Percentiles rank a stretch among this genome's conserved stretches.
These are phyloP conservation scores for Amitus sp. DNA, from an alignment of 2,888 invertebrate genomes.

Conservation along the genomic window DNA sequence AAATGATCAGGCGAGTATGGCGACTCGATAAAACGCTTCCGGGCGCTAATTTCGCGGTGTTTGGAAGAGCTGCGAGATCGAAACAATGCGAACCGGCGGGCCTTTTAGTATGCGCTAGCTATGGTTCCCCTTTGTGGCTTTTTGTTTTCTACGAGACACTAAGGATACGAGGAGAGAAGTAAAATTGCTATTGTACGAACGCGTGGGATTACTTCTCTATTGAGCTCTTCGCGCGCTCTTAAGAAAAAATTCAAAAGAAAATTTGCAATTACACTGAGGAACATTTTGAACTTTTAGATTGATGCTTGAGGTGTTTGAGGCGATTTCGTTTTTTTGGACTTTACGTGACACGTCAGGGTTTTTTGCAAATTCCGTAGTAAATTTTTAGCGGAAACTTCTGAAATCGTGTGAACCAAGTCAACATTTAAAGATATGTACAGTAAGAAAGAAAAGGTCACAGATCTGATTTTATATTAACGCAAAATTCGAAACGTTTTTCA, in stretches of 20 bases:
- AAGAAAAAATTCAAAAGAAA: not conserved
- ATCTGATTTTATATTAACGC: no score
- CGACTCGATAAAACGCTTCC: slow-evolving; percentile 5
- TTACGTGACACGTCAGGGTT: no score
- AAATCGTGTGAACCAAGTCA: no score
- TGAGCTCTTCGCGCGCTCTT: not conserved
- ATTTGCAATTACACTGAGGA: no score
- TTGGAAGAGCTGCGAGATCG: slow-evolving; percentile 1
- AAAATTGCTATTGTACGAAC: slow-evolving; percentile 8
- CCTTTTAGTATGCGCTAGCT: not conserved
- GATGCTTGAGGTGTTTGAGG: no score
- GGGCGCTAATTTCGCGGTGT: slow-evolving; percentile 7
- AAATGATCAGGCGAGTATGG: not conserved
- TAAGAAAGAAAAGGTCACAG: no score
- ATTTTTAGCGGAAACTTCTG: no score
- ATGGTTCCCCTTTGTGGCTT: slow-evolving; percentile 1
- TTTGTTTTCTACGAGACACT: slow-evolving; percentile 5
- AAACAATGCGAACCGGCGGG: slow-evolving; percentile 6
- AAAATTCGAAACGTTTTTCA: no score
- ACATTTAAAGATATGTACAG: no score
- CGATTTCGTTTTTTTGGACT: no score
- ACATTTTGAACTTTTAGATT: no score
- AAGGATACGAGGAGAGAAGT: not conserved
- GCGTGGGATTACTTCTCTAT: slow-evolving; percentile 7
- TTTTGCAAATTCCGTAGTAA: no score